phyloP scores from a whole-genome alignment of 1,140 invertebrate genomes.

The Hyles vespertilio region DNA sequence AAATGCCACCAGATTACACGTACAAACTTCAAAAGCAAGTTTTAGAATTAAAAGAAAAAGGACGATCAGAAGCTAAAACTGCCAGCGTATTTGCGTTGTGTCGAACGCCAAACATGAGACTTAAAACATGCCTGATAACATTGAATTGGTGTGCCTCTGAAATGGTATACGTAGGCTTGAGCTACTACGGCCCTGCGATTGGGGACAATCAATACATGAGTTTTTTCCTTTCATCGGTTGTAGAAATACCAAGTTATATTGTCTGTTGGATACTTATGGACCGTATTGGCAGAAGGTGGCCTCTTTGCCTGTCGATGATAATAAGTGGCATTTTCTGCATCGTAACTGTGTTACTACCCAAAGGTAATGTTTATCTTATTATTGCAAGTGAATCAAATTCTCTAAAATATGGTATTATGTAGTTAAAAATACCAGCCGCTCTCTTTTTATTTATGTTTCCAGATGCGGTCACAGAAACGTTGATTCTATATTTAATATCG shows the following conservation, averaged over 20 bases:
- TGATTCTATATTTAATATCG: slow-evolving; percentile 88
- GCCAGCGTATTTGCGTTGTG: slow-evolving; percentile 85
- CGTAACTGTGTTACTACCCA: slow-evolving; percentile 86
- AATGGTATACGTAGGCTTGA: slow-evolving; percentile 91
- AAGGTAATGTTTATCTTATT: slow-evolving; percentile 70
- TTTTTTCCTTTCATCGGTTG: slow-evolving; percentile 88
- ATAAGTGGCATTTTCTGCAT: slow-evolving; percentile 87
- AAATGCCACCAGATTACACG: slow-evolving; percentile 83
- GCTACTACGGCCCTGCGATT: slow-evolving; percentile 90
- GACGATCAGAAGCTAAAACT: slow-evolving; percentile 77
- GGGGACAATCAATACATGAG: slow-evolving; percentile 90
- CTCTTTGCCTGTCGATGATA: slow-evolving; percentile 88
- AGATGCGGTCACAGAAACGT: slow-evolving; percentile 84
- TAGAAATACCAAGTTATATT: slow-evolving; percentile 91
- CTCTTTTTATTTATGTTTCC: slow-evolving; percentile 39
- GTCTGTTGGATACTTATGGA: slow-evolving; percentile 91
- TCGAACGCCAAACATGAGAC: slow-evolving; percentile 89
- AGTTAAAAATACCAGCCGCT: too few species aligned
- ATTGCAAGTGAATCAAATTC: too few species aligned
- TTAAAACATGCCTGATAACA: slow-evolving; percentile 82
- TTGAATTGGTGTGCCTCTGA: slow-evolving; percentile 84
- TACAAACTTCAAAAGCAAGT: slow-evolving; percentile 83
- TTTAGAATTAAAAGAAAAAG: slow-evolving; percentile 80
- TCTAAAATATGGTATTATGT: too few species aligned
- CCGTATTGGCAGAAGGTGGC: slow-evolving; percentile 88